Evolutionary conservation across 1,140 invertebrate genomes (phyloP), one percentile per base, ranked within the genome.

Genomic region (Megalopta genalis): DNA sequence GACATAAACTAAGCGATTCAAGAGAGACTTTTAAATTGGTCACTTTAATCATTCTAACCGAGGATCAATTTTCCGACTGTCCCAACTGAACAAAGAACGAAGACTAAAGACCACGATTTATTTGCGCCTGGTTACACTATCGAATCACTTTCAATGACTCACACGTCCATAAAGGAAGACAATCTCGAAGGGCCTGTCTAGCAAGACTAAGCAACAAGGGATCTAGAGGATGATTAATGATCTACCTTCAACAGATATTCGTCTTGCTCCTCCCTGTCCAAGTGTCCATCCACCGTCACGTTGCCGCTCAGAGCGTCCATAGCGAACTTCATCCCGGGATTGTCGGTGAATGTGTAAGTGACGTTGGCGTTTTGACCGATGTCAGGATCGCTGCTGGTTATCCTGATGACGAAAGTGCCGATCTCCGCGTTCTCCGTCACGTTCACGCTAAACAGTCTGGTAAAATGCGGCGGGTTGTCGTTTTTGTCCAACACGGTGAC

Each of bases 391-490:
- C 96, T 97, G 89, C 97, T 98, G 5, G 98, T 99, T 0, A 99
- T 96, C 89, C 95, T 95, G 68, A 99, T 97, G 0, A 99, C 97
- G 91, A 99, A 98, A 2, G 97, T 96, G 5, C 97, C 98, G 60
- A 98, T 95, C 82, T 97, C 96, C 0, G 97, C 95, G 92, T 99
- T 99, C 93, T 99, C 99, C 0, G 98, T 98, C 0, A 99, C 97
- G 89, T 98, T 98, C 0, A 98, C 97, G 87, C 96, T 98, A 90
- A 98, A 99, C 0, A 99, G 92, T 65, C 98, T 93, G 0, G 98
- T 98, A 90, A 99, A 99, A 79, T 96, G 94, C 0, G 98, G 98
- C 14, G 97, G 97, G 91, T 99, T 98, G 91, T 99, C 98, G 92
- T 99, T 99, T 91, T 98, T 98, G 89, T 99, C 98, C 23, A 96